These are phyloP conservation scores for Trissolcus japonicus DNA, from an alignment of 2,888 invertebrate species.

Conservation along the genomic window DNA sequence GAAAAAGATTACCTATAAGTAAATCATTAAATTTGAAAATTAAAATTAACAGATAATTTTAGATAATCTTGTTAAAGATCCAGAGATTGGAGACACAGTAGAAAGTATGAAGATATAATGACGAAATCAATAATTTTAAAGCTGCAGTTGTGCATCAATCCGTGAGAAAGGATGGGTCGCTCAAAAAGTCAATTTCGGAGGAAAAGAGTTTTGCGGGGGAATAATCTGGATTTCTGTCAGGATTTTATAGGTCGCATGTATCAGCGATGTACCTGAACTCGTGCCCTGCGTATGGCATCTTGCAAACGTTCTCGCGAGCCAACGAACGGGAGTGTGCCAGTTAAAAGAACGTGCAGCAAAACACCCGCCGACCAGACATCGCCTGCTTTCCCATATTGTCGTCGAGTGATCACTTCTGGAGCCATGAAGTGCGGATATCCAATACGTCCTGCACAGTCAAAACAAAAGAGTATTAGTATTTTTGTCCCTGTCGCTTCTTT, in stretches of 20 bases:
- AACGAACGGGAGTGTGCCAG: conserved; percentile 95
- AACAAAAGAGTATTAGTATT: conserved; percentile 26
- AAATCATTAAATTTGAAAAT: too few species aligned
- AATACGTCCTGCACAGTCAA: conserved; percentile 84
- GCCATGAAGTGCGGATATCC: conserved; percentile 99
- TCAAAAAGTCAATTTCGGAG: too few species aligned
- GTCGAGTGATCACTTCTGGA: conserved; percentile 95
- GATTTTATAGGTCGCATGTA: conserved; percentile 22
- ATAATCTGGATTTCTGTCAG: conserved; percentile 8
- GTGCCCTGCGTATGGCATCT: conserved; percentile 91
- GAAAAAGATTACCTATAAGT: too few species aligned
- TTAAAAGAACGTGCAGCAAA: conserved; percentile 93
- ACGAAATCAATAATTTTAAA: too few species aligned
- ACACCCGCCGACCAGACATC: conserved; percentile 99
- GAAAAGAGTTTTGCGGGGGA: too few species aligned
- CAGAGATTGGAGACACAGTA: too few species aligned
- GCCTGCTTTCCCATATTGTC: conserved; percentile 94
- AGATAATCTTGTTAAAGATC: too few species aligned
- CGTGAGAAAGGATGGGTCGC: too few species aligned
- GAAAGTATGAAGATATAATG: too few species aligned
- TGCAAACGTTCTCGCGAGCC: conserved; percentile 95
- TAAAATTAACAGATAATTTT: too few species aligned
- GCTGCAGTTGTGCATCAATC: too few species aligned
- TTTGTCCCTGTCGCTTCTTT: too few species aligned
- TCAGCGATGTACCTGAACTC: conserved; percentile 82